Conservation (phyloP, 2,888 invertebrate genomes). For the Thymelicus lineola region DNA sequence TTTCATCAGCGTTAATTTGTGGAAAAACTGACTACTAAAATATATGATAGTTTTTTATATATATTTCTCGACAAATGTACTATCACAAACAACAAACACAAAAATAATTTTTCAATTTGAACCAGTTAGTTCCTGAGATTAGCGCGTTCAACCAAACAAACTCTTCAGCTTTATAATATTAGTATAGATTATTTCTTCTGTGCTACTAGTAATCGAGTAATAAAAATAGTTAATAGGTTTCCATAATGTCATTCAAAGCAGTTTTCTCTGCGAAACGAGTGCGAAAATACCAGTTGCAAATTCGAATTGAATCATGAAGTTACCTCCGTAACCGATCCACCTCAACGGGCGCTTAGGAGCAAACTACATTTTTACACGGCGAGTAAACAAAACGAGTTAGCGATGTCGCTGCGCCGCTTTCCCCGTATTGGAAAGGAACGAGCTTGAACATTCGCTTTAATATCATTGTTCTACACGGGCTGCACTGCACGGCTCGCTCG, state of each 20-base stretch:
- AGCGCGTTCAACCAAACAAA: too few species aligned
- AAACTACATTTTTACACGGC: slow-evolving; percentile 80
- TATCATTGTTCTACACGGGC: slow-evolving; percentile 82
- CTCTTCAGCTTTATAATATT: too few species aligned
- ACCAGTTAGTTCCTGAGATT: too few species aligned
- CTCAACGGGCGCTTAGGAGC: slow-evolving; percentile 58
- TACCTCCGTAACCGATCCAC: slow-evolving; percentile 16
- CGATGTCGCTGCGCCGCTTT: slow-evolving; percentile 73
- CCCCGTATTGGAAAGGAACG: slow-evolving; percentile 67
- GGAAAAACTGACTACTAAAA: too few species aligned
- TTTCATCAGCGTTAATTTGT: too few species aligned
- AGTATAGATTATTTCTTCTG: too few species aligned
- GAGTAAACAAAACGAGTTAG: slow-evolving; percentile 80
- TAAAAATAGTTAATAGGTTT: too few species aligned
- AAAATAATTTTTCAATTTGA: too few species aligned
- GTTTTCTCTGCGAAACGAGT: slow-evolving; percentile 3
- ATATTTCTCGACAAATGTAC: too few species aligned
- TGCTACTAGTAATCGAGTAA: not conserved
- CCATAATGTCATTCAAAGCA: not conserved
- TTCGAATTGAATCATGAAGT: slow-evolving; percentile 19
- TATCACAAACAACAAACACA: too few species aligned
- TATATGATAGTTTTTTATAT: too few species aligned
- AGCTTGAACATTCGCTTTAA: slow-evolving; percentile 82
- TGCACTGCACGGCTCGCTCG: slow-evolving; percentile 71
- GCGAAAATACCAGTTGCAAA: slow-evolving; percentile 17